Evolutionary conservation across 1,140 invertebrate genomes (phyloP).

Genomic region (Lepidurus apus): DNA sequence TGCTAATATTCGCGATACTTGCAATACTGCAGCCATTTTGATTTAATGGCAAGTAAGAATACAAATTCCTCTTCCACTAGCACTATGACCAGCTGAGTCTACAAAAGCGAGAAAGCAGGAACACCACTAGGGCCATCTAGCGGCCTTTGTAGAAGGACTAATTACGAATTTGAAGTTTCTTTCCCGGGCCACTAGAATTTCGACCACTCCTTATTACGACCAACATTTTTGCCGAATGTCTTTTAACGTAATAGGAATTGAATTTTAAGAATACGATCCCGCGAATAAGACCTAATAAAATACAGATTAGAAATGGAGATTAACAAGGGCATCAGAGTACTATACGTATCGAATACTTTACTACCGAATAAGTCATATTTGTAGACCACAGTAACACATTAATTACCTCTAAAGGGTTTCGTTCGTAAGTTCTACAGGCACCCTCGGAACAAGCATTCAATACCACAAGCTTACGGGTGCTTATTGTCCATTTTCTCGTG

Average conservation of each 20-base stretch:
- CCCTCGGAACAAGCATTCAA: neutral
- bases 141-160: neutral
- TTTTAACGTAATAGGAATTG: too few species aligned
- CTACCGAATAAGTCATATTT: too few species aligned
- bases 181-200: neutral
- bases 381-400: neutral
- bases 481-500: slow-evolving; percentile 11
- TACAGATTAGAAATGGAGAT: too few species aligned
- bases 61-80: neutral
- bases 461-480: neutral
- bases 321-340: too few species aligned
- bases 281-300: too few species aligned
- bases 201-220: too few species aligned
- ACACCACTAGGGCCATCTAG: neutral
- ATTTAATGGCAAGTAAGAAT: neutral
- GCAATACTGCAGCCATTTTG: neutral
- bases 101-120: neutral
- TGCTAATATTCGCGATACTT: neutral
- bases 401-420: neutral
- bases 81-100: neutral
- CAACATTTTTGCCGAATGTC: too few species aligned
- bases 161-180: neutral
- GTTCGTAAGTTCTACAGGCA: neutral
- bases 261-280: too few species aligned
- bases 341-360: too few species aligned